Conservation (phyloP, 1,140 invertebrate genomes). For the Heliconius himera region DNA sequence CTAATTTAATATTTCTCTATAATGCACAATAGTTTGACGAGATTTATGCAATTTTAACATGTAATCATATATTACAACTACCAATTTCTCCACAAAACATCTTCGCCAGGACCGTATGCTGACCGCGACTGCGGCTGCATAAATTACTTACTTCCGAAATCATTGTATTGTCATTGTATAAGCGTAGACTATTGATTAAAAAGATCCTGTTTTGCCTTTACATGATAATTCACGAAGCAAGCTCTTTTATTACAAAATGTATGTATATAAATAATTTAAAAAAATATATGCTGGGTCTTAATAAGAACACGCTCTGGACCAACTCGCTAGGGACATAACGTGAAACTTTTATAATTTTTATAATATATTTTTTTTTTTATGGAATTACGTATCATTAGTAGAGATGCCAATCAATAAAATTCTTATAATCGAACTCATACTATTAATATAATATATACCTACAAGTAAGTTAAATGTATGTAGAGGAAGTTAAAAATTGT, state of each 20-base stretch:
- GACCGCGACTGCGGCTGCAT: slow-evolving; percentile 25
- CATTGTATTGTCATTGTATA: slow-evolving; percentile 35
- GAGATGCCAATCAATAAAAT: too few species aligned
- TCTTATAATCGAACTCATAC: too few species aligned
- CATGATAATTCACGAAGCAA: neutral
- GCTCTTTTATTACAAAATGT: neutral
- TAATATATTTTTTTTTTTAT: too few species aligned
- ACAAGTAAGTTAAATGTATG: too few species aligned
- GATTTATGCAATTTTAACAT: slow-evolving; percentile 19
- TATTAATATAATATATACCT: too few species aligned
- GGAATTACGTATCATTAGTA: too few species aligned
- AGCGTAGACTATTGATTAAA: slow-evolving; percentile 24
- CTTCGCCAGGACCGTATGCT: slow-evolving; percentile 1
- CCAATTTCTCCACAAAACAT: slow-evolving; percentile 17
- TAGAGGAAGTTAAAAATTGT: too few species aligned
- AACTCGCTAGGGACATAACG: too few species aligned
- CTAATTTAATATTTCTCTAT: neutral
- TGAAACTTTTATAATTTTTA: too few species aligned
- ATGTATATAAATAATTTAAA: too few species aligned
- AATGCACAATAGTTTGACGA: slow-evolving; percentile 13
- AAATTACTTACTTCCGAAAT: slow-evolving; percentile 44
- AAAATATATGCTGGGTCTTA: neutral
- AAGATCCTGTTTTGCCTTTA: neutral
- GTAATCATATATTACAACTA: slow-evolving; percentile 21
- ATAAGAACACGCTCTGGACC: too few species aligned